Base-by-base conservation (phyloP, 2,113 vertebrate genomes). In the Oncorhynchus kisutch region DNA sequence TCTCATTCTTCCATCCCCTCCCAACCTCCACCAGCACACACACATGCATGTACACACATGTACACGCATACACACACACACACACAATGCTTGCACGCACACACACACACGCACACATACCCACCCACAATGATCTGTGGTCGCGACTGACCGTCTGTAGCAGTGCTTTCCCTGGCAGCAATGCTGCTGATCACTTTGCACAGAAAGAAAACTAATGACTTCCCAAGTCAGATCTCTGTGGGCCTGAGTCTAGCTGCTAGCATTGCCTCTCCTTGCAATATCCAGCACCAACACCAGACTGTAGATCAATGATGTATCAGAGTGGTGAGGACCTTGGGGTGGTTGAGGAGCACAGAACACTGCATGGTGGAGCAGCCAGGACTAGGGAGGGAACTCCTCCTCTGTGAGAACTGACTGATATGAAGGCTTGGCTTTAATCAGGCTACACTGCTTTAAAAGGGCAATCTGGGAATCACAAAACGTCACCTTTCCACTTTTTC, bases 251-350 rank as follows among this genome's bases (percentile, higher is more conserved):
- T 62, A 78, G 82, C 66, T 71, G 79, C 79, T 71, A 73, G 81
- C 76, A 3, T 67, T 74, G 78, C 64, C 65, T 76, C 70, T 82
- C 72, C 57, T 65, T 76, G 78, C 78, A 85, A 86, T 81, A 91
- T 84, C 79, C 81, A 88, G 82, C 82, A 71, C 67, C 79, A 71
- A 83, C 83, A 84, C 66, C 77, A 78, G 77, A 77, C 9, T 24
- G 81, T 70, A 78, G 85, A 88, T 91, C 86, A 86, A 85, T 90
- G 89, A 88, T 91, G 89, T 89, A 91, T 89, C 85, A 82, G 78
- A 54, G 83, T 79, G 81, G 57, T 24, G 71, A 79, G 82, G 78
- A 80, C 78, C 84, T 27, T 22, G 65, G 83, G 86, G 85, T 82
- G 70, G 79, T 78, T 81, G 83, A 78, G 78, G 86, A 87, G 85